Percentiles rank a stretch among this genome's conserved stretches.
phyloP scores from a whole-genome alignment of 2,113 vertebrate species.

The Forbesichthys agassizii region DNA sequence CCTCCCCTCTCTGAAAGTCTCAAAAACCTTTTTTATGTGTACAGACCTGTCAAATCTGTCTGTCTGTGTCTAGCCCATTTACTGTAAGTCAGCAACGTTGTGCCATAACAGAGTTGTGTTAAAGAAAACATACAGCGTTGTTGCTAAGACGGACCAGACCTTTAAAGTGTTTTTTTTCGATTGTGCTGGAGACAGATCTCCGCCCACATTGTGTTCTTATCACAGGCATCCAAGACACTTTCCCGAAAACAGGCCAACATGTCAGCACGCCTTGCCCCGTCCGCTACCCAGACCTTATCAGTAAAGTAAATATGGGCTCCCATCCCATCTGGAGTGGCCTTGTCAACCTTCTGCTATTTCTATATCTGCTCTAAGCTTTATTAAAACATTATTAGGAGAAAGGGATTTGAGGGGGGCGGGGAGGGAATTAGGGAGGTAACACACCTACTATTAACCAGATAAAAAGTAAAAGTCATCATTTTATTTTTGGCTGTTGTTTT shows the following conservation, averaged over 20 bases:
- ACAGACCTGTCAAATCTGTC: slow-evolving; percentile 21
- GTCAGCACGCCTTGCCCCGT: slow-evolving; percentile 38
- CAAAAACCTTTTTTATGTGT: slow-evolving; percentile 43
- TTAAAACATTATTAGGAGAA: slow-evolving; percentile 13
- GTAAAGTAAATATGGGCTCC: slow-evolving; percentile 62
- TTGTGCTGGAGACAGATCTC: slow-evolving; percentile 28
- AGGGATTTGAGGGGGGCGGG: not conserved
- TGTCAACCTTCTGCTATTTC: slow-evolving; percentile 23
- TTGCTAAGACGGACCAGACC: not conserved
- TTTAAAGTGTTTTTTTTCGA: slow-evolving; percentile 1
- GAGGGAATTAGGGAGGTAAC: not conserved
- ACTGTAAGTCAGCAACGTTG: slow-evolving; percentile 1
- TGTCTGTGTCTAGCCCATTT: slow-evolving; percentile 34
- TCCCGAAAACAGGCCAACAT: slow-evolving; percentile 58
- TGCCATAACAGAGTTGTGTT: not conserved
- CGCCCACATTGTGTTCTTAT: slow-evolving; percentile 53
- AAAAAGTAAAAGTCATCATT: too few relatives aligned
- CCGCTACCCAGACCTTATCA: slow-evolving; percentile 63
- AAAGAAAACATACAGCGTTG: not conserved
- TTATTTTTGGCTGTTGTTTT: too few relatives aligned
- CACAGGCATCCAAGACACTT: slow-evolving; percentile 58
- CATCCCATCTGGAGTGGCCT: slow-evolving; percentile 51
- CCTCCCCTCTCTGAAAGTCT: slow-evolving; percentile 50
- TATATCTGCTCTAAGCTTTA: slow-evolving; percentile 32
- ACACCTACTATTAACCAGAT: not conserved